Evolutionary conservation across 2,113 vertebrate genomes (phyloP), one percentile per base, ranked within the genome.

Genomic region (Recurvirostra avosetta): DNA sequence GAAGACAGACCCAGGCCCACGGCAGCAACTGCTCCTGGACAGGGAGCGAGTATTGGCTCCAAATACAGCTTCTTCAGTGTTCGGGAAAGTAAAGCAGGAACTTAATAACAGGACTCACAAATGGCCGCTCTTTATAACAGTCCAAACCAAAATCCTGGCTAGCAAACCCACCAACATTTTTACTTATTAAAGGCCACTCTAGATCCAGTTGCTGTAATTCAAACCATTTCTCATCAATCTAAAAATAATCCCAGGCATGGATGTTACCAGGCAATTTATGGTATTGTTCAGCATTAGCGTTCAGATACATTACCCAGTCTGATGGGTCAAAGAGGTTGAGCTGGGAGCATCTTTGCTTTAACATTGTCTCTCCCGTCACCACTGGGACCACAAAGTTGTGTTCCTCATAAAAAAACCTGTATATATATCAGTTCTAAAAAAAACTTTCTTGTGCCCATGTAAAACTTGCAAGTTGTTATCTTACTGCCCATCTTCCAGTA

Each of bases 151-250:
- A 94, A 78, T 82, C 43, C 73, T 95, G 93, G 49, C 62, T 82
- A 61, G 41, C 12, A 87, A 90, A 78, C 27, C 3, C 30, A 81
- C 5, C 1, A 3, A 66, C 3, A 58, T 55, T 92, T 92, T 78
- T 87, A 3, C 30, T 43, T 76, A 22, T 61, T 94, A 16, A 72
- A 90, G 25, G 21, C 56, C 36, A 22, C 86, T 89, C 41, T 93
- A 72, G 29, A 92, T 75, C 47, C 95, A 77, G 59, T 97, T 96
- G 96, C 52, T 73, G n/a, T 84, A 93, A 96, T 81, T 96, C 84
- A 97, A 97, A 73, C 72, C 90, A 81, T 55, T 53, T 92, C 34
- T 93, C 21, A 55, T 41, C 71, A 92, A 90, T 93, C 76, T 91
- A 96, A 95, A 97, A 97, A 92, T 94, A 96, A 93, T 95, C 49